These are phyloP conservation scores for Nasonia giraulti DNA, from an alignment of 1,140 invertebrate species.

Conservation along the genomic window DNA sequence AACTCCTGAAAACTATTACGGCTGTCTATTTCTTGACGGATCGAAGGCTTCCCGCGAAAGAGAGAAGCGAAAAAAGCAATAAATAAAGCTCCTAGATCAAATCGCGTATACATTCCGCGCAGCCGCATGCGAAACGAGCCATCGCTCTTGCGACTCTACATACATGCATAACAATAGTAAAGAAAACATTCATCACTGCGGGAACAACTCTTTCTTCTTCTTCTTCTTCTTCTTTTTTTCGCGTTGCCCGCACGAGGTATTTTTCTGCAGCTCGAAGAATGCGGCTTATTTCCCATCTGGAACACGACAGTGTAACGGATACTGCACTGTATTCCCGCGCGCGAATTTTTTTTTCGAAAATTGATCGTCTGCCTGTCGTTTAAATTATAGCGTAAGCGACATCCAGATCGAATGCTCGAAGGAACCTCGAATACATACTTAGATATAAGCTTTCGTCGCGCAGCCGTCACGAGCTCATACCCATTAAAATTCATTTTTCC, in stretches of 20 bases:
- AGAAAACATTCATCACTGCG: constrained; percentile 1
- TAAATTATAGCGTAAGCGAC: too few relatives aligned
- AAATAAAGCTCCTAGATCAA: background rate
- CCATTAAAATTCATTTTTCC: background rate
- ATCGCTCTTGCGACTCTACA: background rate
- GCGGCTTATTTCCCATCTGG: background rate
- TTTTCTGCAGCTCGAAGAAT: background rate
- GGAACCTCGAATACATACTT: too few relatives aligned
- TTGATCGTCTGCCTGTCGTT: too few relatives aligned
- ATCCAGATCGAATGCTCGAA: too few relatives aligned
- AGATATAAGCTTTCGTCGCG: background rate
- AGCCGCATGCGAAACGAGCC: background rate
- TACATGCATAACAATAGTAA: constrained; percentile 1
- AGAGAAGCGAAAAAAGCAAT: background rate
- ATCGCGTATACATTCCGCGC: background rate
- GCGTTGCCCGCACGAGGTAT: background rate
- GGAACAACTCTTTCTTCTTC: background rate
- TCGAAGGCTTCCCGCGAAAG: background rate
- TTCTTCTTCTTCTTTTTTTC: background rate
- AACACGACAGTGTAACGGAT: background rate
- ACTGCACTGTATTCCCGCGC: too few relatives aligned
- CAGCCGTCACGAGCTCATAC: background rate
- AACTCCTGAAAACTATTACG: too few relatives aligned
- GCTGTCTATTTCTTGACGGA: background rate
- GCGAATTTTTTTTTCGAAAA: too few relatives aligned